These are phyloP conservation scores for Atta cephalotes DNA, from an alignment of 1,140 invertebrate genomes.

Conservation along the genomic window DNA sequence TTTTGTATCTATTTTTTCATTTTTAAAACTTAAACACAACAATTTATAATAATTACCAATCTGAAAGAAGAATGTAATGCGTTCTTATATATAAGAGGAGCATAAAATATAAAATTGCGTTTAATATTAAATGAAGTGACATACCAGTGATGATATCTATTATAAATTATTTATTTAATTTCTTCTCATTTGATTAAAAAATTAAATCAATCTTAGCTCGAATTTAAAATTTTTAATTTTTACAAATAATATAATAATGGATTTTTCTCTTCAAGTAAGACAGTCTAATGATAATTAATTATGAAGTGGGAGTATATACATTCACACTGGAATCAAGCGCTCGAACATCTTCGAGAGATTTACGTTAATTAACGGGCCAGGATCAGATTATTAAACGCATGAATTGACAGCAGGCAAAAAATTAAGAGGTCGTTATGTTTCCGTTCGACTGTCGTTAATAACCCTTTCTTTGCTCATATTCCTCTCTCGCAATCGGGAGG, in stretches of 20 bases:
- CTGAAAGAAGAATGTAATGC: neutral
- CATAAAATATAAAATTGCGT: neutral
- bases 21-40: neutral
- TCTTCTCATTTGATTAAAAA: neutral
- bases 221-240: neutral
- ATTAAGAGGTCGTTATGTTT: slow-evolving; percentile 37
- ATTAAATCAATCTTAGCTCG: neutral
- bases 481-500: too few species aligned
- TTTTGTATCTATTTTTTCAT: neutral
- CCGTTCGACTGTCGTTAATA: slow-evolving; percentile 9
- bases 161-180: neutral
- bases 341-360: neutral
- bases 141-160: too few species aligned
- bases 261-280: slow-evolving; percentile 21
- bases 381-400: slow-evolving; percentile 16
- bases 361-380: slow-evolving; percentile 28
- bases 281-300: neutral
- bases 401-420: slow-evolving; percentile 35
- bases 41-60: neutral
- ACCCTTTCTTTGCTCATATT: neutral
- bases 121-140: neutral
- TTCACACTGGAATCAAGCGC: neutral
- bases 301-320: neutral
- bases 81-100: neutral
- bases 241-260: neutral